Base-by-base conservation (phyloP, 2,797 vertebrate genomes). In the Dermochelys coriacea region DNA sequence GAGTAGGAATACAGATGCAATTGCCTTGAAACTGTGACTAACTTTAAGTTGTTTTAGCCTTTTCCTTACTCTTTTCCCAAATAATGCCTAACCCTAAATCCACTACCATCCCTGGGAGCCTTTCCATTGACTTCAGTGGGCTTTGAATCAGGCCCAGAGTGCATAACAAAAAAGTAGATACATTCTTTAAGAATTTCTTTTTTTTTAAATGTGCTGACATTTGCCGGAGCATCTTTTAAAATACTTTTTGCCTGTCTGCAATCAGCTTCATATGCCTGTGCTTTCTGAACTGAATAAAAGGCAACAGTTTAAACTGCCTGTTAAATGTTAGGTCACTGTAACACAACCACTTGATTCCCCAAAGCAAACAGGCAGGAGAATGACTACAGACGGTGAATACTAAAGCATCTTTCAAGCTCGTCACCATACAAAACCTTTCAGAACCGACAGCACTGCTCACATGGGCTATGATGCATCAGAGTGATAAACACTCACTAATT, bases 361-460 rank as follows among this genome's bases (percentile, higher is more conserved):
- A 71, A 54, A 94, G 96, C 87, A 80, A 95, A 88, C 92, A 84
- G 87, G 75, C 85, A 50, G 61, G 74, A 49, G 79, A 84, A 88
- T 2, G 87, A 52, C 88, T 80, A 74, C 90, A 74, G 61, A 4
- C 3, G 7, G 0, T 27, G 96, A 96, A 97, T 96, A 93, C 82
- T 54, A 84, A 96, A 96, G 87, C 79, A 85, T 94, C 80, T 80
- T 80, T 88, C 88, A 45, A 85, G 45, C 94, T 94, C 94, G 85
- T 90, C 41, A 59, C 61, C 55, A 52, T 68, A 86, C 85, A 77
- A 82, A 87, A 90, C 86, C 75, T 92, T 94, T 87, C 93, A 92
- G 91, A 94, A 90, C 31, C 54, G 47, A 83, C 86, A 87, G 89
- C 91, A 41, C 83, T n/a, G 52, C 49, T 87, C 61, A n/a, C 2